Conservation (phyloP, 2,797 vertebrate genomes). For the Chromis chromis region DNA sequence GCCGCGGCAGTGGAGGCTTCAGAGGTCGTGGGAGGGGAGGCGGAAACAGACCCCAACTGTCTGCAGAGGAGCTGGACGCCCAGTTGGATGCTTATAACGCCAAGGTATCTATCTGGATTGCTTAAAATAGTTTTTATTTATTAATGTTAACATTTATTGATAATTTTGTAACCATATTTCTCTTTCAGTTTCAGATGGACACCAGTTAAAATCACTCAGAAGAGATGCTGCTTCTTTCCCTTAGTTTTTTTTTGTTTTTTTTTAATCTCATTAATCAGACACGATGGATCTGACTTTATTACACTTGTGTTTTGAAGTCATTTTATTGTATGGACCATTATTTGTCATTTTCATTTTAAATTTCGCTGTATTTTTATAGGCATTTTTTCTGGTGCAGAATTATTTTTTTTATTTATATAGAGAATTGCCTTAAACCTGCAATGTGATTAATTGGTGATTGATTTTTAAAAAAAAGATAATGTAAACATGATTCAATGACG, state of each 20-base stretch:
- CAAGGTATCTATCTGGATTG: conserved; percentile 78
- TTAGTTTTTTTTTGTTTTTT: conserved; percentile 38
- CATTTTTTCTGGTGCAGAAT: conserved; percentile 22
- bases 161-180: fast-evolving
- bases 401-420: conserved; percentile 11
- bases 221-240: conserved; percentile 12
- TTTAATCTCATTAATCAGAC: background rate
- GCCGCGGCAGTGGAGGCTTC: conserved; percentile 80
- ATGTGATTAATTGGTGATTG: background rate
- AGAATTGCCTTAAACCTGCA: conserved; percentile 43
- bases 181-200: conserved; percentile 87
- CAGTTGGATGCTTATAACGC: conserved; percentile 96
- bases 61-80: conserved; percentile 94
- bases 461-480: conserved; percentile 12
- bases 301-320: conserved; percentile 81
- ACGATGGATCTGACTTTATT: conserved; percentile 22
- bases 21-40: conserved; percentile 79
- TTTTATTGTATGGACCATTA: conserved; percentile 86
- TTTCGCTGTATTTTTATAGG: conserved; percentile 33
- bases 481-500: conserved; percentile 20
- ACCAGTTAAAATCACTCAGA: conserved; percentile 86
- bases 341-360: conserved; percentile 21
- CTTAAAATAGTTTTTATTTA: background rate
- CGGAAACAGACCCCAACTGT: conserved; percentile 87
- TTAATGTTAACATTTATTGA: background rate